Evolutionary conservation across 1,140 invertebrate species (phyloP).

Genomic region (Drosophila gunungcola): DNA sequence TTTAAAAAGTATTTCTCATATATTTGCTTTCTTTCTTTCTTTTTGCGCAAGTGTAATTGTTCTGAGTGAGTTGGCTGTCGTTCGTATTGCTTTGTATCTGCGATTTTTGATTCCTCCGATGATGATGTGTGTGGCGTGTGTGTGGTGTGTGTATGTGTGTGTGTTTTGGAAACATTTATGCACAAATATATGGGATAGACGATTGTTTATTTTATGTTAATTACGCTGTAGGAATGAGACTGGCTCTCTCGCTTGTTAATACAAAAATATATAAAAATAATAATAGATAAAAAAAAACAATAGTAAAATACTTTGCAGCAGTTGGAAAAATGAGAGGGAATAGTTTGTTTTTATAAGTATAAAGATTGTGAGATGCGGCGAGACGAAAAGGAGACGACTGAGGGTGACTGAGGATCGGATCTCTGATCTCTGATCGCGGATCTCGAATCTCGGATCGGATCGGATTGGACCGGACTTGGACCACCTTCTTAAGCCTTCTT

Average conservation of each 20-base stretch:
- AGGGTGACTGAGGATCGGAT: constrained; percentile 12
- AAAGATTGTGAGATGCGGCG: constrained; percentile 28
- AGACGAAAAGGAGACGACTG: constrained; percentile 9
- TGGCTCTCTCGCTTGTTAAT: constrained; percentile 38
- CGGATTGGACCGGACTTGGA: constrained; percentile 12
- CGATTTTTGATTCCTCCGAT: background rate
- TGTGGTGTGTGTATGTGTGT: constrained; percentile 2
- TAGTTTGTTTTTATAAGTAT: constrained; percentile 23
- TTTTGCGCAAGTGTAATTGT: constrained; percentile 18
- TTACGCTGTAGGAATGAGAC: constrained; percentile 52
- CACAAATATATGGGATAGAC: constrained; percentile 38
- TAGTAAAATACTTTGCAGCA: constrained; percentile 34
- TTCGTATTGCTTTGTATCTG: constrained; percentile 36
- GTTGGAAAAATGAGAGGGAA: constrained; percentile 19
- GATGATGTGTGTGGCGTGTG: background rate
- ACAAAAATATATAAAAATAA: constrained; percentile 20
- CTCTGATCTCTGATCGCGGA: background rate
- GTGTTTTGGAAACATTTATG: constrained; percentile 28
- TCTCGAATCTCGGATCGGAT: constrained; percentile 5
- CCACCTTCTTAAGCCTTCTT: constrained; percentile 87
- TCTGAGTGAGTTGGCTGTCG: constrained; percentile 12
- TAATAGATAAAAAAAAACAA: constrained; percentile 36
- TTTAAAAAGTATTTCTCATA: constrained; percentile 47
- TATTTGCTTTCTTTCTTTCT: constrained; percentile 22
- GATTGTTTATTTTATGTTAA: constrained; percentile 50